Evolutionary conservation across 1,140 invertebrate genomes (phyloP).

Genomic region (Hyposmocoma kahamanoa): DNA sequence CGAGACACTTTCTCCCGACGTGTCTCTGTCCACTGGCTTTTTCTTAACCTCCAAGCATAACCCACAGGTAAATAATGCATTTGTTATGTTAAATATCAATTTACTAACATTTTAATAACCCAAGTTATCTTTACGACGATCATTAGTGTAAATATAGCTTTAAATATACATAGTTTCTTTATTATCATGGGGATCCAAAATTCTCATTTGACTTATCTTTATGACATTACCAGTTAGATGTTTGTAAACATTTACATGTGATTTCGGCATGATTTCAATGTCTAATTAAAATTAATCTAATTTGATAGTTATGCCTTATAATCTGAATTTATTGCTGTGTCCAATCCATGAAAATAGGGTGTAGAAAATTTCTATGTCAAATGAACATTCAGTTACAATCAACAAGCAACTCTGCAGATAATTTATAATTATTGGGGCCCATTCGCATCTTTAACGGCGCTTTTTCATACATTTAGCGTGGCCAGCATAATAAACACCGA

Average conservation of each 20-base stretch:
- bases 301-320: not conserved
- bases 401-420: no score
- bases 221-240: constrained; percentile 2
- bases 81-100: constrained; percentile 3
- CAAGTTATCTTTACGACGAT: constrained; percentile 1
- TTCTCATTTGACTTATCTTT: constrained; percentile 2
- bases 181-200: not conserved
- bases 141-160: constrained; percentile 1
- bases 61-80: constrained; percentile 14
- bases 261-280: not conserved
- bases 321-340: no score
- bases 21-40: not conserved
- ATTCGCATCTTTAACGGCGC: no score
- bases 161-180: constrained; percentile 2
- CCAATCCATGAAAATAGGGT: no score
- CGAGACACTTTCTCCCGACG: constrained; percentile 29
- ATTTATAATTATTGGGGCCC: no score
- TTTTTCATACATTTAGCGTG: no score
- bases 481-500: no score
- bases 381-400: no score
- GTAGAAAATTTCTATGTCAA: no score
- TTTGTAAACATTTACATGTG: constrained; percentile 1
- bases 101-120: constrained; percentile 2
- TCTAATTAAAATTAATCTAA: not conserved
- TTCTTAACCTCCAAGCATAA: constrained; percentile 11